phyloP scores from a whole-genome alignment of 1,140 invertebrate species.

The Drosophila parvula region DNA sequence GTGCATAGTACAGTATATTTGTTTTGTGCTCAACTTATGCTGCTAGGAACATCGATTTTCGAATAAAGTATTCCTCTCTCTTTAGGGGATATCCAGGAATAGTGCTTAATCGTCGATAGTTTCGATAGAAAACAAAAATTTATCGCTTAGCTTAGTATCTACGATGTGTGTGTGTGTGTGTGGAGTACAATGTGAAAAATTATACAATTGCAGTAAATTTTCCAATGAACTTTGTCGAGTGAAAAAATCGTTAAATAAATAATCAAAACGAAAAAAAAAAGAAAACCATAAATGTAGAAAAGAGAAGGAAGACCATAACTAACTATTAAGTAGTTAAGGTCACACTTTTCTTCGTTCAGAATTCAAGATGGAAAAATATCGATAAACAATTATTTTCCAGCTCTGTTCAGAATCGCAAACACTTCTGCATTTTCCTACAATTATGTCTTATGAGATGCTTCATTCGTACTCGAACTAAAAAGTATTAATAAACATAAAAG shows the following conservation, averaged over 20 bases:
- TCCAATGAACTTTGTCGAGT: conserved; percentile 58
- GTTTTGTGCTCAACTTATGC: conserved; percentile 39
- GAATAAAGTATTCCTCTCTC: conserved; percentile 25
- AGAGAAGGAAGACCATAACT: not conserved
- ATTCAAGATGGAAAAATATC: not conserved
- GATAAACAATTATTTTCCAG: not conserved
- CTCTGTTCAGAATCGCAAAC: not conserved
- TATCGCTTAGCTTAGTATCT: conserved; percentile 32
- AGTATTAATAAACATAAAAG: conserved; percentile 14
- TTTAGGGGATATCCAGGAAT: conserved; percentile 6
- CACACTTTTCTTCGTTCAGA: conserved; percentile 21
- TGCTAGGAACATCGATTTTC: conserved; percentile 72
- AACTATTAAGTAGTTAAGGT: conserved; percentile 2
- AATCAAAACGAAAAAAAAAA: conserved; percentile 26
- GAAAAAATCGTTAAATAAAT: conserved; percentile 65
- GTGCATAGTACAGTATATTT: conserved; percentile 47
- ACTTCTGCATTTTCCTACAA: conserved; percentile 4
- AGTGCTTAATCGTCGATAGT: conserved; percentile 30
- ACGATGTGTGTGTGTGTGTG: not conserved
- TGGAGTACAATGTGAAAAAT: conserved; percentile 64
- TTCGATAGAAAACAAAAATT: conserved; percentile 42
- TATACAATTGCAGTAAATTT: conserved; percentile 68
- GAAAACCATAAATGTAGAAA: conserved; percentile 8
- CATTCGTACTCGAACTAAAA: conserved; percentile 41
- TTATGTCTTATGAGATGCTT: conserved; percentile 60